Evolutionary conservation across 2,888 invertebrate species (phyloP).

Genomic region (Rotaria sp.): DNA sequence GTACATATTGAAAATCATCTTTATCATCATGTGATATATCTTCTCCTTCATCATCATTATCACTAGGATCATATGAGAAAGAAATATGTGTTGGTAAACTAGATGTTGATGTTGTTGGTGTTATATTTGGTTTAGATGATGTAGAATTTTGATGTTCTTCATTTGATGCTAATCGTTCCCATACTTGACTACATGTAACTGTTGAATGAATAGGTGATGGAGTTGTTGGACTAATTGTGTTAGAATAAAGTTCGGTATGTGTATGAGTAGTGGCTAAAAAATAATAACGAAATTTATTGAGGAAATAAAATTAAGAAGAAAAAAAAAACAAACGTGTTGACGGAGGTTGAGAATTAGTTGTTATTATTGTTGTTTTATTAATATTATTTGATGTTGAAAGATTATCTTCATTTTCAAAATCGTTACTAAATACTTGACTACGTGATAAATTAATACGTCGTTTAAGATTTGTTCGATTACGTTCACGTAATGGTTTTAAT

Average conservation of each 20-base stretch:
- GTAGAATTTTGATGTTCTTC: neutral
- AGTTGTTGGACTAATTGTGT: neutral
- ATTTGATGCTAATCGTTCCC: neutral
- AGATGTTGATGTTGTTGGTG: neutral
- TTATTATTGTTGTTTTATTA: neutral
- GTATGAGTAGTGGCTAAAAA: neutral
- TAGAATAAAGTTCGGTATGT: neutral
- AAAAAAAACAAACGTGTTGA: neutral
- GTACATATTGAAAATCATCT: neutral
- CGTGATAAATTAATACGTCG: slow-evolving; percentile 6
- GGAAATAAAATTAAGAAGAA: neutral
- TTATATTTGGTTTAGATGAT: neutral
- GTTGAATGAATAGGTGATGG: slow-evolving; percentile 23
- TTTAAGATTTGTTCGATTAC: slow-evolving; percentile 26
- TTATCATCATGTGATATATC: neutral
- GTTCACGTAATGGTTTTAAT: neutral
- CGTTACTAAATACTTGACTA: neutral
- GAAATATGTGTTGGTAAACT: neutral
- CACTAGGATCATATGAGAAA: neutral
- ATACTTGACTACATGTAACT: slow-evolving; percentile 22
- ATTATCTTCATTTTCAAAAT: slow-evolving; percentile 25
- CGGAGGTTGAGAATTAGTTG: neutral
- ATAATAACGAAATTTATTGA: neutral
- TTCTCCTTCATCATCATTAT: neutral
- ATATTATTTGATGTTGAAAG: neutral